Conservation (phyloP, 1,140 invertebrate genomes). For the Macrobrachium nipponense region DNA sequence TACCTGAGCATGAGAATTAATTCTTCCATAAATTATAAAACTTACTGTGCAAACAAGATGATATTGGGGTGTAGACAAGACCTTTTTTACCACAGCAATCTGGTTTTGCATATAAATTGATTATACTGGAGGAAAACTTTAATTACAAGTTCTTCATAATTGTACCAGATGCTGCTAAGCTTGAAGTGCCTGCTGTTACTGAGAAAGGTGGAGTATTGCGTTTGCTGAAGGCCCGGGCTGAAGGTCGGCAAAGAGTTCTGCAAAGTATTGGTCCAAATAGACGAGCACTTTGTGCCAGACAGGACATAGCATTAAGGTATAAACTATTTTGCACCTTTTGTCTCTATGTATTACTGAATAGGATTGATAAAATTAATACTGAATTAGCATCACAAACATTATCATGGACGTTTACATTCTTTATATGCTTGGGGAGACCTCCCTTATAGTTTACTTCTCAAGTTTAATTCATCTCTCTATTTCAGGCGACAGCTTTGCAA, state of each 20-base stretch:
- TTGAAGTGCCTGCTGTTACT: constrained; percentile 38
- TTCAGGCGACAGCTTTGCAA: constrained; percentile 52
- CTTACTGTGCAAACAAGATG: neutral
- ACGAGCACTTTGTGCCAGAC: constrained; percentile 55
- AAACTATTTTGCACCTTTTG: neutral
- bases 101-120: no score
- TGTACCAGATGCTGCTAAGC: constrained; percentile 23
- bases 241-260: constrained; percentile 41
- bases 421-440: neutral
- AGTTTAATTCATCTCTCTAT: neutral
- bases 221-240: constrained; percentile 31
- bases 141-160: neutral
- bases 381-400: neutral
- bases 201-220: constrained; percentile 39
- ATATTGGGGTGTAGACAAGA: no score
- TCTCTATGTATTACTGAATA: no score
- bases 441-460: neutral
- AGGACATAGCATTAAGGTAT: constrained; percentile 58
- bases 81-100: no score
- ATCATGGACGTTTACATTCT: neutral
- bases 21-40: neutral
- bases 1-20: neutral
- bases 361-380: neutral
- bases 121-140: neutral
- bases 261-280: constrained; percentile 52